These are phyloP conservation scores for Diabrotica undecimpunctata DNA, from an alignment of 1,140 invertebrate species.

Conservation along the genomic window DNA sequence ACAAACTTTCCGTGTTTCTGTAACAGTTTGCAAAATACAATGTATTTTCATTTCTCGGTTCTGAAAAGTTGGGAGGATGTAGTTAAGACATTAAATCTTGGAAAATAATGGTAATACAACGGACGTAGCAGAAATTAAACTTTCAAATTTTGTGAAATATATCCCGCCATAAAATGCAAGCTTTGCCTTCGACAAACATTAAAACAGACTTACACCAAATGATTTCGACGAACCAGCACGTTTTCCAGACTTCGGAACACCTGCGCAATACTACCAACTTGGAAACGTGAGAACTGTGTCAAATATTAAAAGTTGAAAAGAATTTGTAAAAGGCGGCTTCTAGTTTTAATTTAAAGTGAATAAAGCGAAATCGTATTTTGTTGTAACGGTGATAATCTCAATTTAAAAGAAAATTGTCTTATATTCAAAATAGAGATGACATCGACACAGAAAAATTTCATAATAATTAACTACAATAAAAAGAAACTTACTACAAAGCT, in stretches of 20 bases:
- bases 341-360: too few relatives aligned
- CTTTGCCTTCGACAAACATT: neutral
- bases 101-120: neutral
- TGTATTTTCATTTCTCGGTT: slow-evolving; percentile 2
- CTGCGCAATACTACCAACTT: neutral
- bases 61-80: neutral
- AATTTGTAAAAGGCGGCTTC: neutral
- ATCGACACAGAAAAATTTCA: too few relatives aligned
- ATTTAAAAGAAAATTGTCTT: too few relatives aligned
- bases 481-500: too few relatives aligned
- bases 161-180: slow-evolving; percentile 1
- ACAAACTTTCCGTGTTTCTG: neutral
- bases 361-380: too few relatives aligned
- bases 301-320: neutral
- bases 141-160: slow-evolving; percentile 3
- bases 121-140: slow-evolving; percentile 2
- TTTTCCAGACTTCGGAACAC: neutral
- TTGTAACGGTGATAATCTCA: too few relatives aligned
- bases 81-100: neutral
- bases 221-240: neutral
- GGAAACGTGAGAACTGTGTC: neutral
- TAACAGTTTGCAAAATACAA: slow-evolving; percentile 1
- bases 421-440: too few relatives aligned
- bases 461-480: too few relatives aligned
- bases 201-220: slow-evolving; percentile 2